These are phyloP conservation scores for Oxyteleia sp. DNA, from an alignment of 2,888 invertebrate genomes.

Conservation along the genomic window DNA sequence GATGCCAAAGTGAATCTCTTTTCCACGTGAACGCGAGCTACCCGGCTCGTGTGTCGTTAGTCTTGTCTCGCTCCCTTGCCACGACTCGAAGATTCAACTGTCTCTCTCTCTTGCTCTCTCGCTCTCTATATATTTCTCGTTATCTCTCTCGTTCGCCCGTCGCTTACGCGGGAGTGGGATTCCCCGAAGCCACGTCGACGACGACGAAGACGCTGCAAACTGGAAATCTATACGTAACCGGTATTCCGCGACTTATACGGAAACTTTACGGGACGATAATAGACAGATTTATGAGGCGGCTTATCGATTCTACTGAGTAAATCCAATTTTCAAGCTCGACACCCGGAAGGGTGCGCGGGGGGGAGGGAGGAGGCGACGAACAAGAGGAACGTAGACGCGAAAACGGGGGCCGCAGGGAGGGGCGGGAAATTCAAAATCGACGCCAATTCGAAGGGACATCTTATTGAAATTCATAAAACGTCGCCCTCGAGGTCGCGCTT, in stretches of 20 bases:
- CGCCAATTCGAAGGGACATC: conserved; percentile 54
- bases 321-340: conserved; percentile 84
- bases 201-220: conserved; percentile 70
- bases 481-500: conserved; percentile 47
- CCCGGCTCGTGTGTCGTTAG: conserved; percentile 27
- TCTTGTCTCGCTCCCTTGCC: conserved; percentile 10
- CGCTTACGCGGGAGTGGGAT: conserved; percentile 55
- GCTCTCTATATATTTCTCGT: too few relatives aligned
- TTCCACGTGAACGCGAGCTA: conserved; percentile 63
- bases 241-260: conserved; percentile 78
- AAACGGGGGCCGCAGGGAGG: conserved; percentile 2
- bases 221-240: conserved; percentile 75
- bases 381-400: conserved; percentile 25
- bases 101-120: too few relatives aligned
- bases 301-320: conserved; percentile 84
- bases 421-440: conserved; percentile 58
- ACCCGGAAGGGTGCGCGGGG: conserved; percentile 74
- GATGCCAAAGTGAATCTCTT: conserved; percentile 72
- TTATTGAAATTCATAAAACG: conserved; percentile 72
- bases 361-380: conserved; percentile 28
- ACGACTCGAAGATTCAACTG: neutral
- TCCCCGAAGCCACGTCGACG: conserved; percentile 70
- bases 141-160: conserved; percentile 3
- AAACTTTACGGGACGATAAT: conserved; percentile 83
- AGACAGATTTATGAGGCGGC: conserved; percentile 85